Conservation (phyloP, 2,888 invertebrate genomes). For the Acleris sparsana region DNA sequence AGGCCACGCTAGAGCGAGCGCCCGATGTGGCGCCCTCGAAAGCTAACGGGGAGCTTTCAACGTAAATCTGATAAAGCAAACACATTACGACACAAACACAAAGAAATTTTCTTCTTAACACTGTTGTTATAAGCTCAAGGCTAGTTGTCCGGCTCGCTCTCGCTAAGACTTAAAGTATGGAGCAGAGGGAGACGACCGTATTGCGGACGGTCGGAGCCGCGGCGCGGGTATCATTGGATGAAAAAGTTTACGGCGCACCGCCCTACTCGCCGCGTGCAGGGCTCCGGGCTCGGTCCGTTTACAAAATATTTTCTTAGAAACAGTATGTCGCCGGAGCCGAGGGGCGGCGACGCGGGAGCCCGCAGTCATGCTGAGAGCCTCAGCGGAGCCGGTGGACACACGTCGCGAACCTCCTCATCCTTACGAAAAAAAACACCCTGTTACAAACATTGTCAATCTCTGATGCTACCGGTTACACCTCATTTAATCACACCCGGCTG, state of each 20-base stretch:
- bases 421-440: conserved; percentile 72
- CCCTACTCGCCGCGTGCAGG: conserved; percentile 67
- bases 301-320: conserved; percentile 75
- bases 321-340: conserved; percentile 76
- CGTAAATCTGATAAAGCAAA: conserved; percentile 82
- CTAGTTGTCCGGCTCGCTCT: conserved; percentile 50
- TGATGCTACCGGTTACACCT: conserved; percentile 57
- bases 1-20: conserved; percentile 50
- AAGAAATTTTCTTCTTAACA: conserved; percentile 75
- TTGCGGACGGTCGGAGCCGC: conserved; percentile 41
- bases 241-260: conserved; percentile 73
- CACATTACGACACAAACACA: conserved; percentile 79
- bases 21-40: conserved; percentile 68
- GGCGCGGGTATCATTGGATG: conserved; percentile 67
- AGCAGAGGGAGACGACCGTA: conserved; percentile 56
- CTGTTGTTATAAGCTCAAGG: conserved; percentile 52
- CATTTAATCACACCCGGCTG: conserved; percentile 48
- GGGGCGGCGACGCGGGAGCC: conserved; percentile 82
- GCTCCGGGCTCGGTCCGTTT: conserved; percentile 60
- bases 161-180: conserved; percentile 15
- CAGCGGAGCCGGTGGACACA: conserved; percentile 79
- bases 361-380: conserved; percentile 83
- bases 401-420: conserved; percentile 74
- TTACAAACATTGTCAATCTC: conserved; percentile 68
- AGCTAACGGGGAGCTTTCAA: conserved; percentile 81